Evolutionary conservation across 2,113 vertebrate species (phyloP).

Genomic region (Phyllostomus hastatus): DNA sequence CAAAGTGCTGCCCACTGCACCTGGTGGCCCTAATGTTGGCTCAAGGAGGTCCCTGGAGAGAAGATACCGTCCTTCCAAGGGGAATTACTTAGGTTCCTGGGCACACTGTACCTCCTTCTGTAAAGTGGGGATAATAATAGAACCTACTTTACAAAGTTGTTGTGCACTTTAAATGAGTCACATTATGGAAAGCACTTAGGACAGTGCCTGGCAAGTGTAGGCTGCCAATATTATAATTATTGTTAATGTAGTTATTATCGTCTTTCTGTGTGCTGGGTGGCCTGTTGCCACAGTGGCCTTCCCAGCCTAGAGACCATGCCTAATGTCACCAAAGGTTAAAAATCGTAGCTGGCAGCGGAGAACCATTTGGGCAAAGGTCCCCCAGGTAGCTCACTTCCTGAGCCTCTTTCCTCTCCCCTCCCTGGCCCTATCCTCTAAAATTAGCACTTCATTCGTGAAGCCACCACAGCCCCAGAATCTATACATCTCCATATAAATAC

Average conservation of each 20-base stretch:
- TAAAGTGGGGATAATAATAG: neutral
- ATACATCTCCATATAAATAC: slow-evolving; percentile 76
- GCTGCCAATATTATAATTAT: neutral
- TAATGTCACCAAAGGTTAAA: slow-evolving; percentile 18
- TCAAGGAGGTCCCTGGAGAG: neutral
- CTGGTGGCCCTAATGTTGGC: neutral
- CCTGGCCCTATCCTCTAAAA: slow-evolving; percentile 69
- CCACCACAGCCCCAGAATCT: slow-evolving; percentile 68
- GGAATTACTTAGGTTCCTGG: neutral
- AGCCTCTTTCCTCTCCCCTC: neutral
- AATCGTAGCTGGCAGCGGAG: neutral
- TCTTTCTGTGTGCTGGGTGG: neutral
- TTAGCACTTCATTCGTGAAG: slow-evolving; percentile 80
- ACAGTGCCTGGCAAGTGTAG: neutral
- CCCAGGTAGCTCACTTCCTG: slow-evolving; percentile 20
- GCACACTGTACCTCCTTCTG: neutral
- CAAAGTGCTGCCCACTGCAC: fast-evolving
- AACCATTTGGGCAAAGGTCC: slow-evolving; percentile 27
- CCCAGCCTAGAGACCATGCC: neutral
- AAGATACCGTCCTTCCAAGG: neutral
- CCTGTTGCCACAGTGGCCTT: neutral
- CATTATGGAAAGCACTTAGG: neutral
- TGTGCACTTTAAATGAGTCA: neutral
- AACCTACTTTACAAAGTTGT: neutral
- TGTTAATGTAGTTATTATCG: no score